Percentiles rank a stretch among this genome's conserved stretches.
Conservation (phyloP, 1,140 invertebrate species). For the Neuroterus valhalla region DNA sequence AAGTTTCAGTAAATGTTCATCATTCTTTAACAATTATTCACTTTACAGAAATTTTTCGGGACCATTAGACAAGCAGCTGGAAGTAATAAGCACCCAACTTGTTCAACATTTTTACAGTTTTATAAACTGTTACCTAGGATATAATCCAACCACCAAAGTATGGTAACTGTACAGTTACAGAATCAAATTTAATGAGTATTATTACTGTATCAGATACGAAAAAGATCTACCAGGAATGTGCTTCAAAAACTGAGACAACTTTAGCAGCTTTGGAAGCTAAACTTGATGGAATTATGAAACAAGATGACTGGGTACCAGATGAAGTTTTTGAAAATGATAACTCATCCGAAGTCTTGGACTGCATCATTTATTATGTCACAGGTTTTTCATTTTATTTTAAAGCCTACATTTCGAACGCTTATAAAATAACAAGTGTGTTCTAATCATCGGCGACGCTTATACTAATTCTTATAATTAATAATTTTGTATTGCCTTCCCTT, state of each 20-base stretch:
- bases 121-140: slow-evolving; percentile 52
- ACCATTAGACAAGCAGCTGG: slow-evolving; percentile 47
- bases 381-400: too few species aligned
- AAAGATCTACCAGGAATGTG: not conserved
- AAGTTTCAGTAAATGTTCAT: not conserved
- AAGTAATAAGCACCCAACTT: slow-evolving; percentile 47
- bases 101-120: slow-evolving; percentile 49
- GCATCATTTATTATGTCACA: not conserved
- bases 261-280: too few species aligned
- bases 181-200: slow-evolving; percentile 5
- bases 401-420: too few species aligned
- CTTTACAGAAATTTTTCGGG: slow-evolving; percentile 50
- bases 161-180: slow-evolving; percentile 46
- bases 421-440: too few species aligned
- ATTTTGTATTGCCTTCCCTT: too few species aligned
- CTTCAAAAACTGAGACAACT: too few species aligned
- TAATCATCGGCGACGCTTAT: too few species aligned
- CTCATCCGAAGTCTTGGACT: slow-evolving; percentile 8
- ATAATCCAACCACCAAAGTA: slow-evolving; percentile 43
- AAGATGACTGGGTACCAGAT: too few species aligned
- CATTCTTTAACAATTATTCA: not conserved
- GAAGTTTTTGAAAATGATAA: not conserved
- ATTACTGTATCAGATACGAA: slow-evolving; percentile 37
- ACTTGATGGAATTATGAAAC: too few species aligned
- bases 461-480: too few species aligned